A percentile compares a stretch with the other conserved stretches of the same genome.
These are phyloP conservation scores for Columbina picui DNA, from an alignment of 2,113 vertebrate genomes.

Conservation along the genomic window DNA sequence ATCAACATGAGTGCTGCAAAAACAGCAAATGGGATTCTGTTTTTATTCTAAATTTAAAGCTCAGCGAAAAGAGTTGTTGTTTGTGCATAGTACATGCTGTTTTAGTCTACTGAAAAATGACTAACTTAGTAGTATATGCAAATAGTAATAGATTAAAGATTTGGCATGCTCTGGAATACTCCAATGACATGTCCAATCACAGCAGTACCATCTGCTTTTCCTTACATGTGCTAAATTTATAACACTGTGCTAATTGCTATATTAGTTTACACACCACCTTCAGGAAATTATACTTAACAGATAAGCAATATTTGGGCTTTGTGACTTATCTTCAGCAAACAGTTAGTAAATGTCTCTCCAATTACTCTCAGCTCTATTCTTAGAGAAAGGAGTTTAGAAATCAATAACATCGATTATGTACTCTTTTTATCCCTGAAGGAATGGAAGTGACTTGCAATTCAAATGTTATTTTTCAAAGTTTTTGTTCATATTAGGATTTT, in stretches of 20 bases:
- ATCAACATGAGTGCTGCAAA: background rate
- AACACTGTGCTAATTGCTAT: constrained; percentile 12
- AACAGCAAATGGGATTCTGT: background rate
- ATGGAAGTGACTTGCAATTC: constrained; percentile 4
- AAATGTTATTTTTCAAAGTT: constrained; percentile 6
- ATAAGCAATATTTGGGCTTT: constrained; percentile 27
- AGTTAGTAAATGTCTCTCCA: constrained; percentile 41
- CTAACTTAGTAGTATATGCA: background rate
- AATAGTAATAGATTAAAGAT: constrained; percentile 11
- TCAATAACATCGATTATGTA: background rate
- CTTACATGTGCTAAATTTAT: constrained; percentile 37
- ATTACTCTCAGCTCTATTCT: constrained; percentile 11
- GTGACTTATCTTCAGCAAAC: constrained; percentile 44
- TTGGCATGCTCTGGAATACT: background rate
- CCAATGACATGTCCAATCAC: background rate
- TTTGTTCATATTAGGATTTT: background rate
- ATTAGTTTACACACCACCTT: background rate
- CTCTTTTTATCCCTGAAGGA: constrained; percentile 7
- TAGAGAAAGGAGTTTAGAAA: constrained; percentile 30
- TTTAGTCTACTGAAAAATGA: background rate
- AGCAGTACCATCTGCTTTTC: constrained; percentile 48
- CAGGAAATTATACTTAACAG: constrained; percentile 44
- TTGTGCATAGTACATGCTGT: background rate
- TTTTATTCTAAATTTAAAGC: background rate
- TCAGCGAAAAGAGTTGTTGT: background rate